These are phyloP conservation scores for Apostichopus parvimensis DNA, from an alignment of 35 echinoderm and acorn worm genomes.

Conservation along the genomic window DNA sequence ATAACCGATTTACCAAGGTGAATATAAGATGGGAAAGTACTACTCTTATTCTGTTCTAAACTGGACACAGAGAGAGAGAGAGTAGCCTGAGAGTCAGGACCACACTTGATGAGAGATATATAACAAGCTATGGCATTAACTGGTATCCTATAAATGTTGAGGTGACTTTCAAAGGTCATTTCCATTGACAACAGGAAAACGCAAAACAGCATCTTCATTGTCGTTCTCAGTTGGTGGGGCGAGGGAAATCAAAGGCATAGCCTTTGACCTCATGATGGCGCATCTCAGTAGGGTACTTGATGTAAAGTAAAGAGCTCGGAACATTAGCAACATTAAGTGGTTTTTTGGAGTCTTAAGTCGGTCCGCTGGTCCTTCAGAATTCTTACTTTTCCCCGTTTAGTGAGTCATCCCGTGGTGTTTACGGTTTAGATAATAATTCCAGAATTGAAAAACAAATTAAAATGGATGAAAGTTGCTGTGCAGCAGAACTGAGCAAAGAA, in stretches of 20 bases:
- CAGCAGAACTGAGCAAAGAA: neutral
- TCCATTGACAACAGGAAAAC: conserved; percentile 48
- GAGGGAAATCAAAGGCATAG: conserved; percentile 5
- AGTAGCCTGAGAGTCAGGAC: neutral
- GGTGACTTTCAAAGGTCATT: conserved; percentile 44
- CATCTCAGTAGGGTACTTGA: conserved; percentile 6
- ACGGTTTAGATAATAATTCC: neutral
- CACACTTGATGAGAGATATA: conserved; percentile 32
- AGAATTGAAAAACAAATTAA: conserved; percentile 20
- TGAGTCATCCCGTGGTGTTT: conserved; percentile 3
- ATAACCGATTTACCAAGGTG: neutral
- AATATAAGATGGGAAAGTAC: neutral
- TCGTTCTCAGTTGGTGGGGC: conserved; percentile 27
- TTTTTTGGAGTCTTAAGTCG: neutral
- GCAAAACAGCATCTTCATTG: conserved; percentile 51
- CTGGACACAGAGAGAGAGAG: neutral
- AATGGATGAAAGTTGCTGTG: neutral
- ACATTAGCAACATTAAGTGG: conserved; percentile 14
- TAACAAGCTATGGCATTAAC: conserved; percentile 30
- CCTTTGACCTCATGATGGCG: conserved; percentile 2
- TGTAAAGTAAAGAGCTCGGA: neutral
- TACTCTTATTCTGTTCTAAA: neutral
- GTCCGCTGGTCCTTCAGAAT: neutral
- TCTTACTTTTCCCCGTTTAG: neutral
- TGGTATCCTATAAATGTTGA: conserved; percentile 18